Evolutionary conservation across 1,140 invertebrate species (phyloP).

Genomic region (Coptotermes formosanus): DNA sequence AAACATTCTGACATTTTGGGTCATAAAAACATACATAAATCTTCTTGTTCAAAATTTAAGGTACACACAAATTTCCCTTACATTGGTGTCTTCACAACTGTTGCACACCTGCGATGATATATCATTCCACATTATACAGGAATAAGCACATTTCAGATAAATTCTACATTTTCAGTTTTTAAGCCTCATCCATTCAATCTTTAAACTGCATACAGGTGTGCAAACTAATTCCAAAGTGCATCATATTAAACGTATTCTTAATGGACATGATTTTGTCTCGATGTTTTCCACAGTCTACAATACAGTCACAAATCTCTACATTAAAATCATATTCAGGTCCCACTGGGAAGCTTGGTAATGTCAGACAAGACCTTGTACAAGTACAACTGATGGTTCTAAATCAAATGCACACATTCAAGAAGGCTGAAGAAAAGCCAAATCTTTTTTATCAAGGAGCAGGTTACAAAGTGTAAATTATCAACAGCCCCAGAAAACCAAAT

Average conservation of each 20-base stretch:
- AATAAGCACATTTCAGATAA: not conserved
- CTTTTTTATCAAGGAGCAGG: too few relatives aligned
- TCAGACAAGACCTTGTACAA: not conserved
- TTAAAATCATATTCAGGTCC: not conserved
- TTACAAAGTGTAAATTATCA: too few relatives aligned
- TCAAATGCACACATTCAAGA: not conserved
- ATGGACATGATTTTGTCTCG: not conserved
- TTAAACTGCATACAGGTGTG: not conserved
- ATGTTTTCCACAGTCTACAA: not conserved
- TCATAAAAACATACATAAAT: not conserved
- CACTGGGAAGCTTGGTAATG: not conserved
- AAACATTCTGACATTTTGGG: slow-evolving; percentile 7
- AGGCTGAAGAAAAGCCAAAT: too few relatives aligned
- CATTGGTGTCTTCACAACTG: not conserved
- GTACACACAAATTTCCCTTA: not conserved
- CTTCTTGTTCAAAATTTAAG: not conserved
- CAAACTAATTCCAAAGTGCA: not conserved
- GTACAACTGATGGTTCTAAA: not conserved
- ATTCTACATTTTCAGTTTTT: not conserved
- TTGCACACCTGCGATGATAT: not conserved
- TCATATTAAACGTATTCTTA: not conserved
- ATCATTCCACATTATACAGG: not conserved
- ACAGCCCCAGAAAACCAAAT: too few relatives aligned
- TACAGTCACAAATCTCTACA: not conserved
- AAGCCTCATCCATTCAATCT: not conserved